Evolutionary conservation across 2,797 vertebrate genomes (phyloP).

Genomic region (Gallinago nigripennis): DNA sequence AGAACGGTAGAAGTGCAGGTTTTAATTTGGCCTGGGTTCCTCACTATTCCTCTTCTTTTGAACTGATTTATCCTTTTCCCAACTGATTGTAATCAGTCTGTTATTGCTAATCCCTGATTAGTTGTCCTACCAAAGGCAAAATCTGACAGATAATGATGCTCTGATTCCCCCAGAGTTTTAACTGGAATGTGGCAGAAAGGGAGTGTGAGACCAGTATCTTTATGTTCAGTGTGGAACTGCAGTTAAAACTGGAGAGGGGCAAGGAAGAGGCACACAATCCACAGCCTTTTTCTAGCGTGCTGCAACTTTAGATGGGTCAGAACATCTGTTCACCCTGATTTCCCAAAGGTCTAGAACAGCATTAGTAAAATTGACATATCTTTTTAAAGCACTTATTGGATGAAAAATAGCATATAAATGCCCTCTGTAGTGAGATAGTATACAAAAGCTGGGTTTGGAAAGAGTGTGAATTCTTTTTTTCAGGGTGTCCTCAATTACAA

Average conservation of each 20-base stretch:
- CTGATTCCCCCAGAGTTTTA: neutral
- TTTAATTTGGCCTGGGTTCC: neutral
- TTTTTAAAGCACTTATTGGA: neutral
- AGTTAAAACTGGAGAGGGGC: neutral
- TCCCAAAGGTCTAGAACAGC: neutral
- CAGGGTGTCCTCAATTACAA: neutral
- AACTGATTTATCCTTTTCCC: neutral
- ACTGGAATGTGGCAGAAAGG: neutral
- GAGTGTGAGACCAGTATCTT: neutral
- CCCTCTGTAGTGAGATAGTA: neutral
- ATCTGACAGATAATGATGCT: neutral
- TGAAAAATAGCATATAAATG: neutral
- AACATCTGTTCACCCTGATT: neutral
- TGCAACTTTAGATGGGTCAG: neutral
- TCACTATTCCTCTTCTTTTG: neutral
- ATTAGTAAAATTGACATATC: neutral
- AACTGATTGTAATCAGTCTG: neutral
- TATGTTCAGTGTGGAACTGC: neutral
- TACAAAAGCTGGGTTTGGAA: neutral
- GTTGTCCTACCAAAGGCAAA: neutral
- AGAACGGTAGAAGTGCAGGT: neutral
- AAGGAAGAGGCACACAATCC: rapidly evolving
- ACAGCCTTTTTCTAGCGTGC: neutral
- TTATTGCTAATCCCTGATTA: neutral
- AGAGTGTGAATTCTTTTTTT: neutral